Evolutionary conservation across 23 tunicate genomes (phyloP).

Genomic region (Botrylloides violaceus): DNA sequence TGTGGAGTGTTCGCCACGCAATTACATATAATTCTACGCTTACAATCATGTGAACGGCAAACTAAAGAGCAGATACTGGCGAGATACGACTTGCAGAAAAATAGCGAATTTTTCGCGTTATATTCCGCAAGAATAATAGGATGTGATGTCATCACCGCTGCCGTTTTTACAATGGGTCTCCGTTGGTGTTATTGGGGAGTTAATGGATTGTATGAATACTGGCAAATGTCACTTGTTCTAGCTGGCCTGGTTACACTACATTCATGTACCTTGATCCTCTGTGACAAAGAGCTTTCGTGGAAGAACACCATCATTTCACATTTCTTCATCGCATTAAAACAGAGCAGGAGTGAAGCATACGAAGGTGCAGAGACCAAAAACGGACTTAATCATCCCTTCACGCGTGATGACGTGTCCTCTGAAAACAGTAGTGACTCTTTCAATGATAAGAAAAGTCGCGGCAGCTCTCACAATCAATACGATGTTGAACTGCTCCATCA

Average conservation of each 20-base stretch:
- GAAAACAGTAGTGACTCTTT: neutral
- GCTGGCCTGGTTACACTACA: neutral
- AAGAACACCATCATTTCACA: neutral
- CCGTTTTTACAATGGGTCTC: slow-evolving; percentile 24
- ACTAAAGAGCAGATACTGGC: neutral
- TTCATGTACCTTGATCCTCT: neutral
- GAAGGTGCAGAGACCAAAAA: neutral
- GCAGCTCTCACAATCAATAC: neutral
- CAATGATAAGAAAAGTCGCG: neutral
- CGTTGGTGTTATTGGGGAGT: slow-evolving; percentile 41
- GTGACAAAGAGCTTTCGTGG: neutral
- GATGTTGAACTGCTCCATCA: neutral
- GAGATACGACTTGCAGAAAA: neutral
- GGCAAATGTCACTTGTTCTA: slow-evolving; percentile 24
- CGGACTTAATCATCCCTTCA: neutral
- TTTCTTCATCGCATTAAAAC: neutral
- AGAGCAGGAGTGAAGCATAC: neutral
- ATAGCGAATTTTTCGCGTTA: neutral
- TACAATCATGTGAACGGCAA: neutral
- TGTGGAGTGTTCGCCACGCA: slow-evolving; percentile 11
- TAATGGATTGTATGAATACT: slow-evolving; percentile 43
- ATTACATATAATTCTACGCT: neutral
- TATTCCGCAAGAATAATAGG: neutral
- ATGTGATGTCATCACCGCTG: slow-evolving; percentile 20
- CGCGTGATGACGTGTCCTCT: neutral